Evolutionary conservation across 2,888 invertebrate species (phyloP).

Genomic region (Catonia carolina): DNA sequence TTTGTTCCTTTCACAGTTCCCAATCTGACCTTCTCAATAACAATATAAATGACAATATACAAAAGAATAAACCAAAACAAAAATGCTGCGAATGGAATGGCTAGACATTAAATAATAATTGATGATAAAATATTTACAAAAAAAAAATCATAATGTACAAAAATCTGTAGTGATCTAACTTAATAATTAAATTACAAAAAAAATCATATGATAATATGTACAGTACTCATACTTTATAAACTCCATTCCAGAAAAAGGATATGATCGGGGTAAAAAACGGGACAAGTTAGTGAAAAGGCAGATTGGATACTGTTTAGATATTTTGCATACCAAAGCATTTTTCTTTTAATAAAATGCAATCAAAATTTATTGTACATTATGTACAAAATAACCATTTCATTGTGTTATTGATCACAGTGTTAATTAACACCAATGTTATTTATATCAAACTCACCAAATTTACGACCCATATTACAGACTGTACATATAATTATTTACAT

Average conservation of each 20-base stretch:
- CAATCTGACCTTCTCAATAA: slow-evolving; percentile 55
- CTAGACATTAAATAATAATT: too few relatives aligned
- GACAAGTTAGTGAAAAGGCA: slow-evolving; percentile 44
- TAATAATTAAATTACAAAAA: too few relatives aligned
- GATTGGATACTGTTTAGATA: slow-evolving; percentile 59
- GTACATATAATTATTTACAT: background rate
- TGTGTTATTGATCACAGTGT: too few relatives aligned
- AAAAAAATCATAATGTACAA: too few relatives aligned
- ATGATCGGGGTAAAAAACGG: background rate
- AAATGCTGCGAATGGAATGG: background rate
- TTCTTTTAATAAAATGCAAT: background rate
- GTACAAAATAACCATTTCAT: slow-evolving; percentile 5
- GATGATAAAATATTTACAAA: too few relatives aligned
- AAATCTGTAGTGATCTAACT: too few relatives aligned
- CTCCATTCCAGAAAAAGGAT: too few relatives aligned
- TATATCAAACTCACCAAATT: too few relatives aligned
- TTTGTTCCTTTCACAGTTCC: slow-evolving; percentile 78
- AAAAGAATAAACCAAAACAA: too few relatives aligned
- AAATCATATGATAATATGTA: too few relatives aligned
- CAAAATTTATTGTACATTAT: slow-evolving; percentile 20
- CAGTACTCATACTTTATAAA: too few relatives aligned
- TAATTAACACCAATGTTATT: too few relatives aligned
- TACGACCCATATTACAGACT: slow-evolving; percentile 17
- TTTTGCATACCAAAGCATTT: slow-evolving; percentile 44
- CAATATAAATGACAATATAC: slow-evolving; percentile 2